These are phyloP conservation scores for Drosophila yakuba DNA, from an alignment of 1,140 invertebrate species.

Conservation along the genomic window DNA sequence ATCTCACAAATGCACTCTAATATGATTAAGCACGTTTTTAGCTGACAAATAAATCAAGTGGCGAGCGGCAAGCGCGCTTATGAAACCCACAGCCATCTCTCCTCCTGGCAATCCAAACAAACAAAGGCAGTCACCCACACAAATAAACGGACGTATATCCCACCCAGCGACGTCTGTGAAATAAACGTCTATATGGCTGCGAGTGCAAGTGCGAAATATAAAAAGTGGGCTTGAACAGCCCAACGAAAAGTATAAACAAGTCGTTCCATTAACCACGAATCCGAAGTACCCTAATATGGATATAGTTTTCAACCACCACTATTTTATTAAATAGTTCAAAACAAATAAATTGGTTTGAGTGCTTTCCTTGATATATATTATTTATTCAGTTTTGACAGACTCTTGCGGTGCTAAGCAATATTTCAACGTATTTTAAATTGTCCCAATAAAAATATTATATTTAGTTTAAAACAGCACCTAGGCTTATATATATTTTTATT, in stretches of 20 bases:
- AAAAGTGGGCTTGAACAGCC: slow-evolving; percentile 49
- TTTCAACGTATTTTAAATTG: too few species aligned
- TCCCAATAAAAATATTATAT: too few species aligned
- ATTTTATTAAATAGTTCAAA: background rate
- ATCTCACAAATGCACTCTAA: slow-evolving; percentile 82
- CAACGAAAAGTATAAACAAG: slow-evolving; percentile 29
- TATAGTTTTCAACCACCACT: background rate
- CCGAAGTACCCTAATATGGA: slow-evolving; percentile 9
- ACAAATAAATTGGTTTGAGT: background rate
- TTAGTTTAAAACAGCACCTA: too few species aligned
- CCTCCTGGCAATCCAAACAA: slow-evolving; percentile 52
- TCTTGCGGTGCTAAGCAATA: too few species aligned
- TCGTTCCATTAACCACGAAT: slow-evolving; percentile 9
- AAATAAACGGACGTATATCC: slow-evolving; percentile 17
- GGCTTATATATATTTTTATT: too few species aligned
- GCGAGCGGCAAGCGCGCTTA: slow-evolving; percentile 55
- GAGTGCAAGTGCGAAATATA: slow-evolving; percentile 52
- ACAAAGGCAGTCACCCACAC: slow-evolving; percentile 28
- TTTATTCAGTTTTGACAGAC: too few species aligned
- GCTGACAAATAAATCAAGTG: slow-evolving; percentile 79
- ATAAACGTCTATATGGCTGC: slow-evolving; percentile 55
- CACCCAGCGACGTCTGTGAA: slow-evolving; percentile 17
- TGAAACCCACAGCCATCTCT: slow-evolving; percentile 51
- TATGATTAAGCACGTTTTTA: slow-evolving; percentile 82
- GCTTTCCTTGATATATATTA: too few species aligned